Percentiles rank a stretch among this genome's conserved stretches.
Evolutionary conservation across 2,888 invertebrate species (phyloP).

Genomic region (Rhamnusium bicolor): DNA sequence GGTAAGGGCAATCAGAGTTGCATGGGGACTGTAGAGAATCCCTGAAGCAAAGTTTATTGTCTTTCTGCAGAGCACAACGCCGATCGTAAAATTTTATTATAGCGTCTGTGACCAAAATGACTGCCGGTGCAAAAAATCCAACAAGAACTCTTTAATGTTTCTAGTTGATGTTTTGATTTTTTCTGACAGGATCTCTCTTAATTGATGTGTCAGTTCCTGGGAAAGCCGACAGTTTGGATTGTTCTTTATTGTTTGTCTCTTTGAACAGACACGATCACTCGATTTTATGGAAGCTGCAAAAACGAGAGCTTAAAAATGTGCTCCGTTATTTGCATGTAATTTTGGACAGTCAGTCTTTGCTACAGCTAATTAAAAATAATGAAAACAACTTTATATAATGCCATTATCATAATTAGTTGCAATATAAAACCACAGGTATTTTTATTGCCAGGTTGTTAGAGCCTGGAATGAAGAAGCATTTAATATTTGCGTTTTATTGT

Average conservation of each 20-base stretch:
- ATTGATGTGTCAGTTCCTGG: constrained; percentile 68
- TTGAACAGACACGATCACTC: constrained; percentile 34
- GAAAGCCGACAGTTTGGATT: constrained; percentile 65
- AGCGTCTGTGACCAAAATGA: constrained; percentile 66
- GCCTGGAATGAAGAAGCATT: constrained; percentile 23
- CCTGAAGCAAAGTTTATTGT: constrained; percentile 42
- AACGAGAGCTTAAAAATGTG: constrained; percentile 33
- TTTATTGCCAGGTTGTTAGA: constrained; percentile 38
- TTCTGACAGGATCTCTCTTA: constrained; percentile 65
- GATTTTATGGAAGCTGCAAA: constrained; percentile 38
- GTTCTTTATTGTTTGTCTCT: constrained; percentile 62
- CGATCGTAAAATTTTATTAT: constrained; percentile 67
- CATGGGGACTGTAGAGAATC: not conserved
- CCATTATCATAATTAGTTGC: constrained; percentile 54
- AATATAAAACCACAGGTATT: constrained; percentile 47
- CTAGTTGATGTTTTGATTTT: constrained; percentile 67
- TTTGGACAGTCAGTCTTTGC: constrained; percentile 42
- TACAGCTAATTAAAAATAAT: constrained; percentile 50
- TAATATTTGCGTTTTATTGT: constrained; percentile 13
- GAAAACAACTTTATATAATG: constrained; percentile 55
- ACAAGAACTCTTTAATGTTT: constrained; percentile 64
- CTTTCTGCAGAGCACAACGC: constrained; percentile 43
- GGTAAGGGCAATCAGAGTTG: constrained; percentile 11
- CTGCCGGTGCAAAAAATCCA: constrained; percentile 59
- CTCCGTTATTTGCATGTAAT: constrained; percentile 47